These are phyloP conservation scores for Adelognathus sp. DNA, from an alignment of 2,888 invertebrate genomes.

Conservation along the genomic window DNA sequence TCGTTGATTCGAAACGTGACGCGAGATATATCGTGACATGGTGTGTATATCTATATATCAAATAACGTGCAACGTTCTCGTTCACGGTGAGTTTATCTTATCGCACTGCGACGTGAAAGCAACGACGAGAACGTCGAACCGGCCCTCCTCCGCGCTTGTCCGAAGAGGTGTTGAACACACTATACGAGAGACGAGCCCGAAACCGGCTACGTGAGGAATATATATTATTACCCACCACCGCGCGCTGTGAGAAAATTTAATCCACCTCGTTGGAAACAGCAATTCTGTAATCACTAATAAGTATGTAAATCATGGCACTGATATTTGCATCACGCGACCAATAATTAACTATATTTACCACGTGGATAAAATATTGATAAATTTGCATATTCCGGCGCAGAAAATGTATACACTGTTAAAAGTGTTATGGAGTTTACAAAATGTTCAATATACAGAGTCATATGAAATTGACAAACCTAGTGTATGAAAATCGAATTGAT, in stretches of 20 bases:
- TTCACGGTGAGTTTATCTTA: constrained; percentile 39
- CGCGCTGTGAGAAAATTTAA: constrained; percentile 26
- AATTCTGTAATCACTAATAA: constrained; percentile 26
- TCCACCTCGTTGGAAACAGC: constrained; percentile 21
- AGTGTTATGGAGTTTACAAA: too few species aligned
- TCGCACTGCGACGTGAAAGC: constrained; percentile 44
- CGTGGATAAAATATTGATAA: background rate
- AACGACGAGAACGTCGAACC: constrained; percentile 41
- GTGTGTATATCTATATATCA: background rate
- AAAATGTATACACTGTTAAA: too few species aligned
- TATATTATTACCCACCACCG: background rate
- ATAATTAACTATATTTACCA: background rate
- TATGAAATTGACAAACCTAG: too few species aligned
- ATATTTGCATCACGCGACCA: background rate
- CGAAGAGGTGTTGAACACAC: constrained; percentile 8
- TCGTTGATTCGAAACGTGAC: constrained; percentile 16
- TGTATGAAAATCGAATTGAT: too few species aligned
- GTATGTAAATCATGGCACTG: background rate
- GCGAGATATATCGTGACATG: background rate
- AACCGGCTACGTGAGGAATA: constrained; percentile 21
- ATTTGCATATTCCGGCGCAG: too few species aligned
- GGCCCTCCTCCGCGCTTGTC: constrained; percentile 36
- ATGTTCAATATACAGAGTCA: too few species aligned
- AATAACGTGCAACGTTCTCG: constrained; percentile 18
- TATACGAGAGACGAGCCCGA: background rate